A percentile compares a stretch with the other conserved stretches of the same genome.
phyloP scores from a whole-genome alignment of 1,140 invertebrate genomes.

The Nephotettix cincticeps region DNA sequence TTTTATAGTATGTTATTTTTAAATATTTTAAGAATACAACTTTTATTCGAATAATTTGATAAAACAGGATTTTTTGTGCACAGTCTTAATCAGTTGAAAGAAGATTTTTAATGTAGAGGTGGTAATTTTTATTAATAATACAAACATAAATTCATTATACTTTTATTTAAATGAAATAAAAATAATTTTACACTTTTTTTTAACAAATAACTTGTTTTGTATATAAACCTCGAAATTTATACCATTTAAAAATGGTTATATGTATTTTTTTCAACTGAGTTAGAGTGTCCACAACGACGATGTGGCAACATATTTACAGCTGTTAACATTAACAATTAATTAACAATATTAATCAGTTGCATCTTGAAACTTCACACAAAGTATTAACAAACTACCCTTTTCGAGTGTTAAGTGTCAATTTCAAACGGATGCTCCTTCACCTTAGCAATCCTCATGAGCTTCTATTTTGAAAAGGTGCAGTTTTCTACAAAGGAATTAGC shows the following conservation, averaged over 20 bases:
- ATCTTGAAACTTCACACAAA: conserved; percentile 18
- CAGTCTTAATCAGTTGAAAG: conserved; percentile 25
- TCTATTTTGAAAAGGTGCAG: conserved; percentile 42
- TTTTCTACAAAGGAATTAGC: conserved; percentile 41
- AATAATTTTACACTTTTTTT: background rate
- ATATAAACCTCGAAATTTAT: too few relatives aligned
- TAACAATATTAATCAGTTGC: conserved; percentile 28
- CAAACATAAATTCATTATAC: too few relatives aligned
- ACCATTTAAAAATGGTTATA: background rate
- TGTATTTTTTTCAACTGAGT: conserved; percentile 8
- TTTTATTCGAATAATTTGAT: background rate
- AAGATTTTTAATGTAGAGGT: conserved; percentile 17
- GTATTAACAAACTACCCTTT: conserved; percentile 25
- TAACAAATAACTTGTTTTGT: background rate
- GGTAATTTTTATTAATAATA: too few relatives aligned
- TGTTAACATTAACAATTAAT: conserved; percentile 31
- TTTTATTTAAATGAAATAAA: background rate
- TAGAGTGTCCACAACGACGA: background rate
- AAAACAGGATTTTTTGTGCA: background rate
- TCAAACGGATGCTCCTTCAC: conserved; percentile 24
- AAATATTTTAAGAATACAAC: background rate
- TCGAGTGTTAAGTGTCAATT: conserved; percentile 22
- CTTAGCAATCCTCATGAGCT: conserved; percentile 33
- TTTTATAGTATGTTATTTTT: conserved; percentile 24
- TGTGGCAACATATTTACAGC: conserved; percentile 27